A percentile compares a stretch with the other conserved stretches of the same genome.
phyloP scores from a whole-genome alignment of 92 coral and sea anemone species.

The Zoanthus sociatus region DNA sequence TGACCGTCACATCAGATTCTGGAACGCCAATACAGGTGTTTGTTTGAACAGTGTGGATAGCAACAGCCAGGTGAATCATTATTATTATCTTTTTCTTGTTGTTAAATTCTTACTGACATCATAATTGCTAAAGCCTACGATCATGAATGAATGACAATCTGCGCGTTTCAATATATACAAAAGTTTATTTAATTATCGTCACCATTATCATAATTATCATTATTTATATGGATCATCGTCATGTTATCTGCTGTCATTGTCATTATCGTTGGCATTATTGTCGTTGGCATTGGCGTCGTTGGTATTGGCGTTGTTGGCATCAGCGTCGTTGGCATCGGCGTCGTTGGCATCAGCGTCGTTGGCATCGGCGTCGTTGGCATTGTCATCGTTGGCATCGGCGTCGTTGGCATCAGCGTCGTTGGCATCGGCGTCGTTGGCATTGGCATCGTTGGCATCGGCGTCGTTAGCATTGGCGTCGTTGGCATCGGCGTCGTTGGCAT shows the following conservation, averaged over 20 bases:
- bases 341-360: neutral
- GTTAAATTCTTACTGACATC: neutral
- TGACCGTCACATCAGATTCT: conserved; percentile 92
- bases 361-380: neutral
- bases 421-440: neutral
- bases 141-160: too few species aligned
- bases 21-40: conserved; percentile 91
- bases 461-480: neutral
- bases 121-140: neutral
- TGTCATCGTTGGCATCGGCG: too few species aligned
- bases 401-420: neutral
- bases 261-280: neutral
- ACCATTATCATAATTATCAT: neutral
- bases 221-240: neutral
- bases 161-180: neutral
- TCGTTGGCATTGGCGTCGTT: neutral
- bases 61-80: conserved; percentile 79
- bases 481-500: neutral
- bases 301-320: neutral
- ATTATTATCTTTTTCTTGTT: neutral
- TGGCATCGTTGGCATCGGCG: neutral
- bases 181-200: neutral
- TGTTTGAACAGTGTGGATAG: conserved; percentile 90
- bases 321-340: too few species aligned
- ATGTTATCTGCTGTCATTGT: neutral